Evolutionary conservation across 2,113 vertebrate genomes (phyloP), one percentile per base, ranked within the genome.

Genomic region (Lampris incognitus): DNA sequence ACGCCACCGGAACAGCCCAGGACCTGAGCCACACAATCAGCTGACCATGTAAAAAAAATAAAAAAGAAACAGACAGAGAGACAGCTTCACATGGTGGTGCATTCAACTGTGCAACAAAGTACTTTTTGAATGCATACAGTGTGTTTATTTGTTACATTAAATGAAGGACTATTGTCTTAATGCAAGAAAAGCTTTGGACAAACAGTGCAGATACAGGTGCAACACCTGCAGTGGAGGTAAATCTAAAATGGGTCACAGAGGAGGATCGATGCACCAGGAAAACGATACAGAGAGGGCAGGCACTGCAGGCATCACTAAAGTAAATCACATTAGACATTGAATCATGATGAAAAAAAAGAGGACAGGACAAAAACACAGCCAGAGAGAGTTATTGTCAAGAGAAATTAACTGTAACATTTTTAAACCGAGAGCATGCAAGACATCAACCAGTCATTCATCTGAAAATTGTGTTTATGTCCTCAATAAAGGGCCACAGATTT

Each of bases 241-340:
- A 84, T 77, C 82, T 87, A 76, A 86, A 87, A 91, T 87, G 89
- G 89, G 86, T 82, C 65, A 52, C 79, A 74, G 86, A 86, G 39
- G 44, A 83, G 58, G 83, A 92, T 90, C 90, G 11, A 91, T 91
- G 88, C 72, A 76, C 63, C 80, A 80, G 88, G 82, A 90, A 74
- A 70, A 76, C 24, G 78, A 92, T 84, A 63, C 69, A 84, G 78
- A 86, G 86, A 89, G 80, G 87, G 89, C 86, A 80, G 90, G 83
- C 85, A 87, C 86, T 73, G 65, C 83, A 56, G 77, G 88, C 81
- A 82, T 85, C 75, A 79, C 84, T 74, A 74, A 88, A 85, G 80
- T 85, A 87, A 88, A 91, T 91, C 87, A 88, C 78, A 90, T 90
- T 89, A 87, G 79, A 85, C 72, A 84, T 78, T 85, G 83, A 85